Evolutionary conservation across 2,113 vertebrate genomes (phyloP).

Genomic region (Syngnathus scovelli): DNA sequence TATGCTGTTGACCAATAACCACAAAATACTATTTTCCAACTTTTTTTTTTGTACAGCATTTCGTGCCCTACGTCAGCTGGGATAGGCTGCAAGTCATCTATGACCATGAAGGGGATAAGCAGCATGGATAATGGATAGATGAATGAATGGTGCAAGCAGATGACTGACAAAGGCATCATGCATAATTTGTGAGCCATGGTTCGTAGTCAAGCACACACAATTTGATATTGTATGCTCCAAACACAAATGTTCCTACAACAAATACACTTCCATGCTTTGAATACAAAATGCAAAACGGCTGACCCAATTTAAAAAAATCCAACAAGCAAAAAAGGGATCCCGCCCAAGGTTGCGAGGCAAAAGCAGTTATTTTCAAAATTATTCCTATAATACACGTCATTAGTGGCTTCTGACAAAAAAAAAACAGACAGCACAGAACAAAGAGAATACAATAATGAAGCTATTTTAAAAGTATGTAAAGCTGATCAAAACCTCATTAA

Average conservation of each 20-base stretch:
- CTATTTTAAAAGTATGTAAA: slow-evolving; percentile 30
- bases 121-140: background rate
- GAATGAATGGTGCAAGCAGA: no score
- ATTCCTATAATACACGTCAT: background rate
- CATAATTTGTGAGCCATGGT: no score
- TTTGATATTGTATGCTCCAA: no score
- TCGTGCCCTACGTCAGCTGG: background rate
- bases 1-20: background rate
- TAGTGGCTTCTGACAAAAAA: slow-evolving; percentile 14
- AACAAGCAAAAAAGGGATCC: slow-evolving; percentile 22
- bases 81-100: background rate
- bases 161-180: no score
- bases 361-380: no score
- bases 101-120: background rate
- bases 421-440: slow-evolving; percentile 14
- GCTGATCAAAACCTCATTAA: slow-evolving; percentile 57
- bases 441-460: slow-evolving; percentile 22
- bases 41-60: no score
- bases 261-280: background rate
- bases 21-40: background rate
- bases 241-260: no score
- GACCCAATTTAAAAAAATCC: slow-evolving; percentile 31
- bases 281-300: background rate
- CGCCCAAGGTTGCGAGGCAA: background rate
- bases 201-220: no score